Base-by-base conservation (phyloP, 92 coral and sea anemone genomes). In the Paramuricea clavata region DNA sequence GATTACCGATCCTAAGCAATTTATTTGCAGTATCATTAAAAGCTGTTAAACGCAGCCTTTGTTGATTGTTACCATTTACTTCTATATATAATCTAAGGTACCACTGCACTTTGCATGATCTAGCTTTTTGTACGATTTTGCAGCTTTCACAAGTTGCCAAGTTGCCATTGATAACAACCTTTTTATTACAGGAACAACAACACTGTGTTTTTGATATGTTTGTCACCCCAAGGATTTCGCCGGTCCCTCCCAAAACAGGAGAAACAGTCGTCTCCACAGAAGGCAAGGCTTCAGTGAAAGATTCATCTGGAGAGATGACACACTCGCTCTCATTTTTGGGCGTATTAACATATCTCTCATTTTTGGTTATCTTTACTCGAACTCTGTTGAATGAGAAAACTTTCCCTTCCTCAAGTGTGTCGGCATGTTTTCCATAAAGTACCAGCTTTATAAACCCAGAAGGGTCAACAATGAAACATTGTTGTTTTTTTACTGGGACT, bases 321-420 rank as follows among this genome's bases (percentile, higher is more conserved):
- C 85, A 89, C 60, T 62, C 76, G 12, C 23, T 32, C 50, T 83
- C 79, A 35, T 49, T 39, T 69, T 65, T 83, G 23, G 87, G 87
- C 28, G 87, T 83, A 49, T 65, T 62, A 69, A 83, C 43, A 73
- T 89, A 89, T 61, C 81, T 83, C 61, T 84, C 81, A 76, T 72
- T 62, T 73, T 85, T 74, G 23, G 76, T 67, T 65, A 50, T 75
- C 74, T 87, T 75, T 72, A 85, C 75, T 78, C 93, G 81, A 69
- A 90, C 75, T 83, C 83, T 91, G 57, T 89, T 85, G 49, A 87
- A 92, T 49, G 73, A 62, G 73, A 87, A 89, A 32, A 90, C 92
- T 12, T 25, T 69, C 27, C 93, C 90, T 76, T 91, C 74, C 21
- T 86, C 85, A 30, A 89, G 27, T 31, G 86, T 83, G 80, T 89